Percentiles rank a stretch among this genome's conserved stretches.
phyloP scores from a whole-genome alignment of 1,140 invertebrate species.

The Atopsyche davidsoni region DNA sequence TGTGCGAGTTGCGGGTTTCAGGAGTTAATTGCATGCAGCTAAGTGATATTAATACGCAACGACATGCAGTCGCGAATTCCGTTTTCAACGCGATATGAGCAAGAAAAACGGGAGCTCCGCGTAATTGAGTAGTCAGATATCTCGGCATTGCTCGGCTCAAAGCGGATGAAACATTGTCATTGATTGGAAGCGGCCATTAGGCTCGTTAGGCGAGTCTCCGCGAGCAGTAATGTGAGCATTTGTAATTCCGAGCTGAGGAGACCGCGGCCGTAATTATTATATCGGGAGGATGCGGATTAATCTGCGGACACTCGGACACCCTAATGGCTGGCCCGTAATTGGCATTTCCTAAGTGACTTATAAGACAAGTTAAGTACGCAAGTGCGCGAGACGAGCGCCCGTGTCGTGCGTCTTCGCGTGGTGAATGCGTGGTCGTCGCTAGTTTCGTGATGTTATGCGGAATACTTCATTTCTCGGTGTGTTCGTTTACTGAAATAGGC shows the following conservation, averaged over 20 bases:
- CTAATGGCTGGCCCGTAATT: conserved; percentile 19
- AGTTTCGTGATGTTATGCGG: no score
- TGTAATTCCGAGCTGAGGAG: conserved; percentile 2
- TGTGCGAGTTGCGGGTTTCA: no score
- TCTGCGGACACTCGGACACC: conserved; percentile 19
- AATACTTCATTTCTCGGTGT: no score
- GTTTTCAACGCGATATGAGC: no score
- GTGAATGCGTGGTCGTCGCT: no score
- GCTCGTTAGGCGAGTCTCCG: conserved; percentile 16
- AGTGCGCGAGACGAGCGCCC: no score
- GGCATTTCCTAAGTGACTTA: conserved; percentile 15
- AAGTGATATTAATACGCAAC: no score
- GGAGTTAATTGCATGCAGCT: no score
- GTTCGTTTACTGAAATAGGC: no score
- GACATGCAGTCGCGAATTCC: not conserved
- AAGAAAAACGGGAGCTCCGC: not conserved
- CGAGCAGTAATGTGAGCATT: conserved; percentile 14
- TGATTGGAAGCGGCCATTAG: conserved; percentile 16
- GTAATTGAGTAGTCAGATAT: conserved; percentile 9
- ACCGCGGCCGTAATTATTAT: conserved; percentile 14
- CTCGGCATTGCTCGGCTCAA: not conserved
- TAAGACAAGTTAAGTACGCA: not conserved
- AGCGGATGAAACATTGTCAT: conserved; percentile 15
- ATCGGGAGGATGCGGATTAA: conserved; percentile 18
- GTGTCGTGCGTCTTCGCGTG: no score